These are phyloP conservation scores for Lindbergichthys nudifrons DNA, from an alignment of 2,797 vertebrate species.

Conservation along the genomic window DNA sequence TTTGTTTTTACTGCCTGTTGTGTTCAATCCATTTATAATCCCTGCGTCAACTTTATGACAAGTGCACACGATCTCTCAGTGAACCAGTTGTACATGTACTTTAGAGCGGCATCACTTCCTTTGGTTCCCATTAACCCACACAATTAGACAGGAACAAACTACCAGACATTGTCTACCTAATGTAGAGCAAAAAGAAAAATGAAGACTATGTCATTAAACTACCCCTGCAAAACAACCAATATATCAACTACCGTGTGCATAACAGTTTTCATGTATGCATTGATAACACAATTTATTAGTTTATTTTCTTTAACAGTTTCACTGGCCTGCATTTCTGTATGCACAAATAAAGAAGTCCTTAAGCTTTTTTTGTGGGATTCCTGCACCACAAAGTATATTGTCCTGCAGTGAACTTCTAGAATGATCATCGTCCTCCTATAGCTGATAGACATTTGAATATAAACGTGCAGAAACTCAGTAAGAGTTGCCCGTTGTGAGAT, in stretches of 20 bases:
- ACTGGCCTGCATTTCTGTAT: background rate
- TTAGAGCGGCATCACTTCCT: background rate
- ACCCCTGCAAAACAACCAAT: background rate
- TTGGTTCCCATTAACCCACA: background rate
- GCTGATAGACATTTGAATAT: background rate
- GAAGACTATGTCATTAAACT: background rate
- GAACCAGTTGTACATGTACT: constrained; percentile 38
- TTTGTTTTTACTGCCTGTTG: background rate
- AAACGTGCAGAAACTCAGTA: background rate
- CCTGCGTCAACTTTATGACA: background rate
- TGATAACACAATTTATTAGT: background rate
- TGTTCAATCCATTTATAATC: background rate
- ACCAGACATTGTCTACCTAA: background rate
- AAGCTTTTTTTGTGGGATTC: background rate
- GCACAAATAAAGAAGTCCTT: background rate
- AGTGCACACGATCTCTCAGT: background rate
- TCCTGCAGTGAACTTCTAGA: background rate
- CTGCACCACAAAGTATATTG: background rate
- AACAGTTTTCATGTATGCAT: background rate
- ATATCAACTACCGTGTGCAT: background rate
- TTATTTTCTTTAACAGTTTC: background rate
- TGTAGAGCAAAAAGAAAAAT: background rate
- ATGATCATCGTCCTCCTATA: background rate
- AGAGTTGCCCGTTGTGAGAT: too few species aligned
- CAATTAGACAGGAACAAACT: background rate